A percentile compares a stretch with the other conserved stretches of the same genome.
phyloP scores from a whole-genome alignment of 2,797 vertebrate genomes.

The Hirundo rustica region DNA sequence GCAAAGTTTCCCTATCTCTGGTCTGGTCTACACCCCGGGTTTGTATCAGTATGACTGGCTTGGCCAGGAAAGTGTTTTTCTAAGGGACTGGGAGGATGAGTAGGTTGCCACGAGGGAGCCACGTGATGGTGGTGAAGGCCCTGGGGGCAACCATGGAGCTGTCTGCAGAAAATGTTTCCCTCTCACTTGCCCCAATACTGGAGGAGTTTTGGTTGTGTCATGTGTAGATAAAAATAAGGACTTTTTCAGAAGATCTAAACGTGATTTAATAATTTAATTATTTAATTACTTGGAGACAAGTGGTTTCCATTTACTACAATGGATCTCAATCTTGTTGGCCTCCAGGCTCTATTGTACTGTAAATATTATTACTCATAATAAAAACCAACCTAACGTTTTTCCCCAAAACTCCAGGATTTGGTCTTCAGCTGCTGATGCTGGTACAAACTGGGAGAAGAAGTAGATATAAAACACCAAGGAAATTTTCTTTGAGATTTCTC shows the following conservation, averaged over 20 bases:
- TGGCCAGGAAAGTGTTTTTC: conserved; percentile 10
- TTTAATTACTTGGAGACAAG: conserved; percentile 64
- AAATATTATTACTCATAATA: conserved; percentile 66
- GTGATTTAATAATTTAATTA: conserved; percentile 51
- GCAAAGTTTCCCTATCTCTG: conserved; percentile 44
- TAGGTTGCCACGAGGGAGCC: not conserved
- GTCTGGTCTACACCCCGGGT: not conserved
- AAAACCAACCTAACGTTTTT: conserved; percentile 15
- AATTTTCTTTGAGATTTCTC: not conserved
- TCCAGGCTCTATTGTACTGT: conserved; percentile 54
- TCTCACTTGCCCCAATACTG: not conserved
- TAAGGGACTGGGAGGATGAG: not conserved
- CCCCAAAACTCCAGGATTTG: conserved; percentile 15
- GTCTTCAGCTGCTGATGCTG: not conserved
- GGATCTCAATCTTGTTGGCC: conserved; percentile 54
- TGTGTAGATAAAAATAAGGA: conserved; percentile 32
- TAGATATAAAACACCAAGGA: not conserved
- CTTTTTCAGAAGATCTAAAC: conserved; percentile 44
- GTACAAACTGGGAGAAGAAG: not conserved
- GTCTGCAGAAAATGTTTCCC: not conserved
- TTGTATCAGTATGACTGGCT: not conserved
- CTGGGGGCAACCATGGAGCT: not conserved
- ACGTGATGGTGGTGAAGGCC: not conserved
- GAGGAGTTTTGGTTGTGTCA: conserved; percentile 25
- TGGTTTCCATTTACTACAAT: conserved; percentile 58